Evolutionary conservation across 2,113 vertebrate species (phyloP), one percentile per base, ranked within the genome.

Genomic region (Ariopsis seemanni): DNA sequence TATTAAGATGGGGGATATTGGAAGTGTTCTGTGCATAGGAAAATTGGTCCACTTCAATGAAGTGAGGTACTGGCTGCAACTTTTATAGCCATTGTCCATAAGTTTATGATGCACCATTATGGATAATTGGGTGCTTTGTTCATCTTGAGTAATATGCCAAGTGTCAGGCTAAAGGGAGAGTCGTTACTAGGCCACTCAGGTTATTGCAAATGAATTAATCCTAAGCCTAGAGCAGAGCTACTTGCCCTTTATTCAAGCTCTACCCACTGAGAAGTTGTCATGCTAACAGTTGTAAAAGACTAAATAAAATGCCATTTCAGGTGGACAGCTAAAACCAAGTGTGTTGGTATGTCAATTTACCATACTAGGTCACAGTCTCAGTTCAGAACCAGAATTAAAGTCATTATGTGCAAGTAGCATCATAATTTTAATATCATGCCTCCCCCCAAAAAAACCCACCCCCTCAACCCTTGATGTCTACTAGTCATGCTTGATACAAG

Each of bases 21-120:
- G 65, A 82, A 86, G 85, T 53, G 48, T 86, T 86, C 53, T 25
- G 15, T 71, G 77, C 78, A 86, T n/a, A 69, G 17, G 20, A 52
- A 42, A 42, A 25, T 17, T 58, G 50, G 53, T 77, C 52, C 22
- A 67, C 14, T 25, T 48, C 69, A 75, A 75, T 57, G 27, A 42
- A 72, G 15, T 85, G 58, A 53, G 53, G 52, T 27, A 15, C 52
- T 34, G 42, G 34, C 34, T 42, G 34, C 2, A 42, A 42, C 34
- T 42, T 42, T 42, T 42, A 42, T 42, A 42, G 34, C 34, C 34
- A 2, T 42, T 42, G 34, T 42, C 34, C 34, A 42, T 2, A 42
- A 42, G 34, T 42, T 42, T 30, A 30, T 42, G 34, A 75, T 75
- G 6, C 63, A n/a, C 42, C 74, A 79, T 30, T 12, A 34, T 25